A percentile compares a stretch with the other conserved stretches of the same genome.
Conservation (phyloP, 2,888 invertebrate genomes). For the Tenthredo amoena region DNA sequence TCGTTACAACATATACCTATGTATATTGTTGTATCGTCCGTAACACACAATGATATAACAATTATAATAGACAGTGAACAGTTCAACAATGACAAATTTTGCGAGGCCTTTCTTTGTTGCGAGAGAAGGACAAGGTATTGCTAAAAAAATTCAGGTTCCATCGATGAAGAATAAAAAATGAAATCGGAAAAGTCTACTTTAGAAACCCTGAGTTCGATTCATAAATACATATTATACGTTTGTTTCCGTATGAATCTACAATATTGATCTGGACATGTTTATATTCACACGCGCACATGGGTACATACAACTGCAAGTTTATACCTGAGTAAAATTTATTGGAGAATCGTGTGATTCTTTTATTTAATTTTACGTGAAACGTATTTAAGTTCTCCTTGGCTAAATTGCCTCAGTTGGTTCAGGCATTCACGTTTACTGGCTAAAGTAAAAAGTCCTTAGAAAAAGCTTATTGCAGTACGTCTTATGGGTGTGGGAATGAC, state of each 20-base stretch:
- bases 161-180: not conserved
- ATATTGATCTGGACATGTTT: not conserved
- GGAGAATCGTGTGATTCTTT: slow-evolving; percentile 6
- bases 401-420: slow-evolving; percentile 23
- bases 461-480: slow-evolving; percentile 33
- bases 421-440: not conserved
- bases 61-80: not conserved
- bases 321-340: not conserved
- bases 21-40: too few species aligned
- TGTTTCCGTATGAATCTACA: not conserved
- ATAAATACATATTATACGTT: not conserved
- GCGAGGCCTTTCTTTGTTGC: not conserved
- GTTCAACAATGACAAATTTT: not conserved
- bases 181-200: not conserved
- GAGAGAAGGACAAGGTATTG: not conserved
- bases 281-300: not conserved
- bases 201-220: not conserved
- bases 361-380: slow-evolving; percentile 24
- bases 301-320: not conserved
- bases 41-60: too few species aligned
- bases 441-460: slow-evolving; percentile 18
- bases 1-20: too few species aligned
- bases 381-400: not conserved
- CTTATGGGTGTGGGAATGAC: slow-evolving; percentile 34
- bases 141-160: not conserved